Conservation (phyloP, 2,113 vertebrate species). For the Chloebia gouldiae region DNA sequence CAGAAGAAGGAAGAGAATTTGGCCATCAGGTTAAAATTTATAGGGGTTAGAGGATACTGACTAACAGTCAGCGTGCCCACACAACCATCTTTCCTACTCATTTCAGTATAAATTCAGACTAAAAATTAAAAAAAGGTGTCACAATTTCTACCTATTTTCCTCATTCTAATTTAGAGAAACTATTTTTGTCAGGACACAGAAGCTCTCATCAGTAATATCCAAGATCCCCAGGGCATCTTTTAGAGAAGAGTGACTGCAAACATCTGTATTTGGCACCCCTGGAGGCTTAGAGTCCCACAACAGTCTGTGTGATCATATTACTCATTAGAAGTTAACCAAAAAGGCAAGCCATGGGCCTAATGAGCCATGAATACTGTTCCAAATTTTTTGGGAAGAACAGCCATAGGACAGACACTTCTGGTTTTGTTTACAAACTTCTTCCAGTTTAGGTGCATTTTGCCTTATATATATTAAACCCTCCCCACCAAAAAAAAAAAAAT, state of each 20-base stretch:
- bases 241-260: background rate
- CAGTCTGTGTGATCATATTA: background rate
- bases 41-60: background rate
- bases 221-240: background rate
- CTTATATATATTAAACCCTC: too few species aligned
- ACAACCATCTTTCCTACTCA: background rate
- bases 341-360: background rate
- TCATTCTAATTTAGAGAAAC: background rate
- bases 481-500: background rate
- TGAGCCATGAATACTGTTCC: background rate
- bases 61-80: accelerated
- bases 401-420: background rate
- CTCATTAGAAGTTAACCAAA: background rate
- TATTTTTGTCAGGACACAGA: background rate
- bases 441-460: background rate
- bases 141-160: background rate
- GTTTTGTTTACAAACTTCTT: background rate
- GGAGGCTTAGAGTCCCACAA: background rate
- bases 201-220: background rate
- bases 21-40: background rate
- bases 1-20: background rate
- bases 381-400: background rate
- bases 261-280: background rate
- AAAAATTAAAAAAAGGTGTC: background rate
- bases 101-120: background rate